A percentile compares a stretch with the other conserved stretches of the same genome.
Conservation (phyloP, 2,888 invertebrate genomes). For the Dioctria rufipes region DNA sequence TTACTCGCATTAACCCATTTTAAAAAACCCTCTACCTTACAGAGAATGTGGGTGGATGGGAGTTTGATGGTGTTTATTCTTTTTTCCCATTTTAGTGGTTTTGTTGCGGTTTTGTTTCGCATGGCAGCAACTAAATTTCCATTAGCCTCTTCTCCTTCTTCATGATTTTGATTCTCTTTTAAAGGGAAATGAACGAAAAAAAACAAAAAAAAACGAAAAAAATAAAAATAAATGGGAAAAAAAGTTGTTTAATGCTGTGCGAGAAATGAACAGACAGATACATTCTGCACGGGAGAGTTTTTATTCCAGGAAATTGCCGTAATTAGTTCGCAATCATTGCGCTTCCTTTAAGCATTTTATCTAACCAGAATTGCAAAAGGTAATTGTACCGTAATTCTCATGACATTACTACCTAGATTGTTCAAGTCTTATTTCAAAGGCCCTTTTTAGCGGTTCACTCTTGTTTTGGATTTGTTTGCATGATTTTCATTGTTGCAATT, state of each 20-base stretch:
- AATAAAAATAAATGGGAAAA: too few species aligned
- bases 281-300: slow-evolving; percentile 31
- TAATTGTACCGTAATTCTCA: neutral
- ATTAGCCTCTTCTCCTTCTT: slow-evolving; percentile 17
- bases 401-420: too few species aligned
- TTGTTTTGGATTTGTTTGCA: too few species aligned
- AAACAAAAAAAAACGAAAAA: too few species aligned
- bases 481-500: too few species aligned
- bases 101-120: slow-evolving; percentile 31
- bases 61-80: neutral
- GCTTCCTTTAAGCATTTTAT: slow-evolving; percentile 34
- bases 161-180: slow-evolving; percentile 21
- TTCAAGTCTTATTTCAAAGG: too few species aligned
- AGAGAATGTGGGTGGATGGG: neutral
- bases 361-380: slow-evolving; percentile 12
- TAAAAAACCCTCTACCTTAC: slow-evolving; percentile 5
- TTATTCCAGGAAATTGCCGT: slow-evolving; percentile 41
- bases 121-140: slow-evolving; percentile 34
- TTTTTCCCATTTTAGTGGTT: slow-evolving; percentile 8
- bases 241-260: slow-evolving; percentile 3
- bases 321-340: slow-evolving; percentile 48
- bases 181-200: slow-evolving; percentile 21
- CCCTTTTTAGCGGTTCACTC: too few species aligned
- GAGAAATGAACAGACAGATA: slow-evolving; percentile 30
- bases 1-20: slow-evolving; percentile 53